Evolutionary conservation across 2,888 invertebrate genomes (phyloP).

Genomic region (Leucozona laternaria): DNA sequence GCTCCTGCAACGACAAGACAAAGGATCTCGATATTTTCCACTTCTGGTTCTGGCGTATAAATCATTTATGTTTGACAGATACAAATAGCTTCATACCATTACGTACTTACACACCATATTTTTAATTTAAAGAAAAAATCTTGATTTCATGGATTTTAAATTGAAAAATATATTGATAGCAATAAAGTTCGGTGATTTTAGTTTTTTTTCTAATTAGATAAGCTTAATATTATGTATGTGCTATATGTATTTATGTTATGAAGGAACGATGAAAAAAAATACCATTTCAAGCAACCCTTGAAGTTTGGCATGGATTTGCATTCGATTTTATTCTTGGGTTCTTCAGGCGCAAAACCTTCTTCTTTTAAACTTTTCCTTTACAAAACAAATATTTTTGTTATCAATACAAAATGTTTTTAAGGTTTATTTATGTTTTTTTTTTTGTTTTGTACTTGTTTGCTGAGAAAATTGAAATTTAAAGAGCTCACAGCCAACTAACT

Average conservation of each 20-base stretch:
- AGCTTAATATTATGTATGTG: too few species aligned
- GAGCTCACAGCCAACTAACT: too few species aligned
- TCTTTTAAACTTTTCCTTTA: neutral
- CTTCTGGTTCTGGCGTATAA: neutral
- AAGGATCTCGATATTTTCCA: neutral
- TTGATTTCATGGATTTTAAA: slow-evolving; percentile 3
- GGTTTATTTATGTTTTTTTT: neutral
- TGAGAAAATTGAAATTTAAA: too few species aligned
- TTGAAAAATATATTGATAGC: neutral
- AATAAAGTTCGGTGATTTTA: neutral
- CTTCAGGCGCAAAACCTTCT: too few species aligned
- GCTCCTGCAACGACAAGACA: neutral
- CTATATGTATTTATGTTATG: too few species aligned
- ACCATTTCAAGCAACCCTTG: neutral
- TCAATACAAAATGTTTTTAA: neutral
- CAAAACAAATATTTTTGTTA: neutral
- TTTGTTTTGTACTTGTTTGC: too few species aligned
- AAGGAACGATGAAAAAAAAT: neutral
- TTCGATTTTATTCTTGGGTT: neutral
- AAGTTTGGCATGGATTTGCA: neutral
- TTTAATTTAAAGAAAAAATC: neutral
- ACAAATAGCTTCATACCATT: neutral
- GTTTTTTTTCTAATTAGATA: neutral
- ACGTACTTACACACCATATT: neutral
- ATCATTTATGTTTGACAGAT: neutral